These are phyloP conservation scores for Caenorhabditis latens DNA, from an alignment of 1,140 invertebrate genomes.

Conservation along the genomic window DNA sequence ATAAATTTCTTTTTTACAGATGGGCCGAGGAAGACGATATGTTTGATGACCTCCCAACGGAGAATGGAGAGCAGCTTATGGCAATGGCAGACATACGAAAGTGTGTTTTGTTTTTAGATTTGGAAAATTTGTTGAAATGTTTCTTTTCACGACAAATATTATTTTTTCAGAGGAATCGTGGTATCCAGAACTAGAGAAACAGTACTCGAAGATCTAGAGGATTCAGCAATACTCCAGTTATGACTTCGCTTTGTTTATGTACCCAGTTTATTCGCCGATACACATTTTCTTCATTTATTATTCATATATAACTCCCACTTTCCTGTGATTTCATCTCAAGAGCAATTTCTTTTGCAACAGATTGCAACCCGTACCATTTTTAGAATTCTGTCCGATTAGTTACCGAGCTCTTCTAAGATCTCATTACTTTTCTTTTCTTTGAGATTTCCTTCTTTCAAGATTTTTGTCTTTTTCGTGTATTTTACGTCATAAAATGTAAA, in stretches of 20 bases:
- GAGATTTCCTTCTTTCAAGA: not conserved
- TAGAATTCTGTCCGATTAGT: not conserved
- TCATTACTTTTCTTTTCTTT: not conserved
- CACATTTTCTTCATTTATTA: not conserved
- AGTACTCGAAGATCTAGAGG: constrained; percentile 23
- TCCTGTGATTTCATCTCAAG: constrained; percentile 31
- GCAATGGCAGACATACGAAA: constrained; percentile 47
- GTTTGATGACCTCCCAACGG: constrained; percentile 50
- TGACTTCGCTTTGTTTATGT: not conserved
- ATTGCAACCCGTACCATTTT: not conserved
- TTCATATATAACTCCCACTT: not conserved
- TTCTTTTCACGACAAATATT: not conserved
- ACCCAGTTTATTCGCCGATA: not conserved
- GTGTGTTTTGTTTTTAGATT: not conserved
- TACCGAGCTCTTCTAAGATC: not conserved
- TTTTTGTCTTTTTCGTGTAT: not conserved
- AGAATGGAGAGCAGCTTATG: constrained; percentile 43
- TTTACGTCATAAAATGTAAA: constrained; percentile 43
- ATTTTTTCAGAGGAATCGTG: constrained; percentile 23
- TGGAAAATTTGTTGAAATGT: too few species aligned
- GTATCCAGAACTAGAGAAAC: constrained; percentile 33
- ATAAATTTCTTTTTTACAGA: constrained; percentile 28
- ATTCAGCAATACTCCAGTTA: constrained; percentile 14
- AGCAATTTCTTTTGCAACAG: not conserved
- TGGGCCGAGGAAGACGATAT: constrained; percentile 49